Conservation (phyloP, 1,140 invertebrate genomes). For the Drosophila aff. region DNA sequence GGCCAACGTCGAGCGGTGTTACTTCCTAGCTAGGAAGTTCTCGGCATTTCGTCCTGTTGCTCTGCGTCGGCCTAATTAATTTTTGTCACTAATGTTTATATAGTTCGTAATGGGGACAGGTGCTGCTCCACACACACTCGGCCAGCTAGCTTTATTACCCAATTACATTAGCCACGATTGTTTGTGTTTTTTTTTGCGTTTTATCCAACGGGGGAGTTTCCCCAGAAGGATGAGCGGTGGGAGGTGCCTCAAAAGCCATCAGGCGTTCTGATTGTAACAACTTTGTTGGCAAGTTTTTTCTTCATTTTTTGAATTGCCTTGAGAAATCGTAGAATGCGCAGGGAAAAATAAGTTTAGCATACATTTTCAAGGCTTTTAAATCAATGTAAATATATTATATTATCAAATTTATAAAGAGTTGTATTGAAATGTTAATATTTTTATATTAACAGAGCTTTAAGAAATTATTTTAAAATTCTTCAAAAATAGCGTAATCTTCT, state of each 20-base stretch:
- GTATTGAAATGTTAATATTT: too few relatives aligned
- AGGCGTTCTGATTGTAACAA: slow-evolving; percentile 11
- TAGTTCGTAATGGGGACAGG: slow-evolving; percentile 49
- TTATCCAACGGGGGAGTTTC: background rate
- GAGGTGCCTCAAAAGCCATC: slow-evolving; percentile 1
- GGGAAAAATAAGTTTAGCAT: background rate
- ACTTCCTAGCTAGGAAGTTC: background rate
- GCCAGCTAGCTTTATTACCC: slow-evolving; percentile 64
- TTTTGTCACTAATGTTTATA: slow-evolving; percentile 70
- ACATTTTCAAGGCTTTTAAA: background rate
- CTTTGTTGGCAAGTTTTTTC: slow-evolving; percentile 2
- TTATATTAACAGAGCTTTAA: background rate
- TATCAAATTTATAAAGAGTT: too few relatives aligned
- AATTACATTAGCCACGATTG: slow-evolving; percentile 74
- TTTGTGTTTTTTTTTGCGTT: slow-evolving; percentile 9
- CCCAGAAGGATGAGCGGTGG: background rate
- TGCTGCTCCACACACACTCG: slow-evolving; percentile 36
- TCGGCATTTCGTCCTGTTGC: slow-evolving; percentile 28
- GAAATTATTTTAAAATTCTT: background rate
- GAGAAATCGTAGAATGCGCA: background rate
- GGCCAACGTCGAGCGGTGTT: slow-evolving; percentile 22
- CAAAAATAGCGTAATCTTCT: too few relatives aligned
- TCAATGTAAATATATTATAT: too few relatives aligned
- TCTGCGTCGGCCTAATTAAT: slow-evolving; percentile 67
- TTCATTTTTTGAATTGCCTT: background rate